Percentiles rank a stretch among this genome's conserved stretches.
Conservation (phyloP, 2,113 vertebrate species). For the Pelecanoides urinatrix region DNA sequence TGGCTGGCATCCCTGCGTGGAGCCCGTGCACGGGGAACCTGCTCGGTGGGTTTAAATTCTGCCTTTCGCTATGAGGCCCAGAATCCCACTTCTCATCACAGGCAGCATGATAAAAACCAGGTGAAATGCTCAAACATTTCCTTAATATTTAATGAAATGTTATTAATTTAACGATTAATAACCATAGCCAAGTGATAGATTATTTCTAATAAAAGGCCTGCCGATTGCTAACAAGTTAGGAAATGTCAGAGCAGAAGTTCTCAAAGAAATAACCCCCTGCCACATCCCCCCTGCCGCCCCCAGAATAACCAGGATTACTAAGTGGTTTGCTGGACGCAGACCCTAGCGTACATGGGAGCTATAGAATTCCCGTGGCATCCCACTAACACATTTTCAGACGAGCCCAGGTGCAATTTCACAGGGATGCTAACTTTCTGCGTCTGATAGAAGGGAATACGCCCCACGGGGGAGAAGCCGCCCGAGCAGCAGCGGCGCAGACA, state of each 20-base stretch:
- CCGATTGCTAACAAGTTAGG: neutral
- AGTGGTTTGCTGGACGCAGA: neutral
- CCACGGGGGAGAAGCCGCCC: neutral
- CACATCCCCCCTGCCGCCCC: neutral
- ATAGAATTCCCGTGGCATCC: neutral
- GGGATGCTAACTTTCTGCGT: neutral
- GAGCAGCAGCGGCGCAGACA: neutral
- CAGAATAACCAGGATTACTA: neutral
- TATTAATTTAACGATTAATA: neutral
- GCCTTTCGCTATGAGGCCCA: neutral
- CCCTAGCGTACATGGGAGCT: fast-evolving
- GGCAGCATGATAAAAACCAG: neutral
- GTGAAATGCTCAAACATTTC: neutral
- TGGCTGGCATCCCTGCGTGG: neutral
- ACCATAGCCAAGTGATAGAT: neutral
- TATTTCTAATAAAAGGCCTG: neutral
- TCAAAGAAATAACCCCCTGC: neutral
- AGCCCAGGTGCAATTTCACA: neutral
- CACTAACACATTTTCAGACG: neutral
- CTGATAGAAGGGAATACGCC: neutral
- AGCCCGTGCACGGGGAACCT: neutral
- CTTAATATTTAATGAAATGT: neutral
- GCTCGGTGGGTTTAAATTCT: neutral
- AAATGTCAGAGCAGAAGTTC: constrained; percentile 3
- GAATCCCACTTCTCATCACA: neutral